Evolutionary conservation across 2,888 invertebrate genomes (phyloP), one percentile per base, ranked within the genome.

Genomic region (Pterostichus niger): DNA sequence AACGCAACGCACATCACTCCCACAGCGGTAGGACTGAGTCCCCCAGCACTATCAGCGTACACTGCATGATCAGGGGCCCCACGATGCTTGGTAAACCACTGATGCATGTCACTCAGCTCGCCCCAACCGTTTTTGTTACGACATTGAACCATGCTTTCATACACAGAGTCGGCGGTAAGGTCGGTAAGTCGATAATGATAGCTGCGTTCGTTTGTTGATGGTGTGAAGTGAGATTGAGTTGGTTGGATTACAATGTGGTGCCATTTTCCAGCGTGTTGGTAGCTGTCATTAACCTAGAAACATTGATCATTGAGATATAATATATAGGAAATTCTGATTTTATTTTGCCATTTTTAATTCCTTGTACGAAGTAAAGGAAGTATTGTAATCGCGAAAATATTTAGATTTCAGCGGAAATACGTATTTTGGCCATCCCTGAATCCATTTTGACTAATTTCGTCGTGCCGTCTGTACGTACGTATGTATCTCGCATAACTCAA

Each of bases 101-200:
- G 91, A 86, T 92, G 92, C 17, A 91, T 86, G 82, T 92, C 91
- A n/a, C 91, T 91, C 5, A 91, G 88, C 86, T 92, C 92, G 83
- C 92, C 91, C 89, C 91, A 92, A 40, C 92, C 92, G 85, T 92
- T 92, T 85, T 91, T 91, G 86, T 93, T 93, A 87, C 91, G 92
- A 73, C 92, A 91, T 85, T 91, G 91, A n/a, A 92, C 90, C 83
- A 91, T 89, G 68, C 92, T 92, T 86, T 93, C 92, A 87, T 92
- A 93, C 40, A 91, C 90, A 1, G 92, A 91, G 59, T 91, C 92
- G 0, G 92, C 89, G 40, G 91, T 90, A 76, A 93, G 88, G 68
- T 90, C 90, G 10, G 88, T 88, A 59, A 92, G 89, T 78, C 90
- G 89, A 88, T 91, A 92, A 11, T 90, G 90, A 87, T 89, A 89